phyloP scores from a whole-genome alignment of 1,140 invertebrate genomes.

The Drosophila oshimai region DNA sequence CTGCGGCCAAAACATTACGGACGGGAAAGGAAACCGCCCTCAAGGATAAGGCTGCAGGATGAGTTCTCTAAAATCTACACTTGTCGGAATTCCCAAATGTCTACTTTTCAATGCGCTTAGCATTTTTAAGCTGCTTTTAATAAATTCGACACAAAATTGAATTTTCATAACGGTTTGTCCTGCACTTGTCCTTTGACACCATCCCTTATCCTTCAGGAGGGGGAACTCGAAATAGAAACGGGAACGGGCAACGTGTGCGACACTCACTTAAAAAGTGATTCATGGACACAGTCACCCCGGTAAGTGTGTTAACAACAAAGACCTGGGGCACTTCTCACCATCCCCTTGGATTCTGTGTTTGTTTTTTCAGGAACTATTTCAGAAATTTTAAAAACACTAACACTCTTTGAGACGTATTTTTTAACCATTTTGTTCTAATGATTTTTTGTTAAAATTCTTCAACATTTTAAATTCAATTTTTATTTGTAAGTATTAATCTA shows the following conservation, averaged over 20 bases:
- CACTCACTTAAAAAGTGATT: constrained; percentile 80
- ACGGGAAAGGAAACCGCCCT: constrained; percentile 29
- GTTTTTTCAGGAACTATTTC: constrained; percentile 1
- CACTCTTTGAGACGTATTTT: no score
- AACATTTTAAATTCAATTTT: no score
- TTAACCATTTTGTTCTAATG: no score
- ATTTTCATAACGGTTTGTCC: constrained; percentile 73
- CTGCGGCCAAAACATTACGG: constrained; percentile 57
- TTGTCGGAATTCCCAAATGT: constrained; percentile 78
- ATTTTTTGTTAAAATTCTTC: no score
- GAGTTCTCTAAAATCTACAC: constrained; percentile 38
- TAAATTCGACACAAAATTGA: constrained; percentile 82
- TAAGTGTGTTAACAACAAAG: constrained; percentile 20
- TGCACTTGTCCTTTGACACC: constrained; percentile 74
- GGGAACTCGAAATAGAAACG: neutral
- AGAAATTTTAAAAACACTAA: neutral
- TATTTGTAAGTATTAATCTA: no score
- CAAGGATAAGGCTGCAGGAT: constrained; percentile 1
- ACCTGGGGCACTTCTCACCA: neutral
- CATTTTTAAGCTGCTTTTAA: constrained; percentile 81
- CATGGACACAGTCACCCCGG: constrained; percentile 62
- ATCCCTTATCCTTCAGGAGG: constrained; percentile 14
- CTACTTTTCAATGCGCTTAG: constrained; percentile 72
- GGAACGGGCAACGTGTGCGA: constrained; percentile 29
- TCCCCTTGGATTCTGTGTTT: neutral